phyloP scores from a whole-genome alignment of 1,140 invertebrate genomes.

The Caligus rogercresseyi region DNA sequence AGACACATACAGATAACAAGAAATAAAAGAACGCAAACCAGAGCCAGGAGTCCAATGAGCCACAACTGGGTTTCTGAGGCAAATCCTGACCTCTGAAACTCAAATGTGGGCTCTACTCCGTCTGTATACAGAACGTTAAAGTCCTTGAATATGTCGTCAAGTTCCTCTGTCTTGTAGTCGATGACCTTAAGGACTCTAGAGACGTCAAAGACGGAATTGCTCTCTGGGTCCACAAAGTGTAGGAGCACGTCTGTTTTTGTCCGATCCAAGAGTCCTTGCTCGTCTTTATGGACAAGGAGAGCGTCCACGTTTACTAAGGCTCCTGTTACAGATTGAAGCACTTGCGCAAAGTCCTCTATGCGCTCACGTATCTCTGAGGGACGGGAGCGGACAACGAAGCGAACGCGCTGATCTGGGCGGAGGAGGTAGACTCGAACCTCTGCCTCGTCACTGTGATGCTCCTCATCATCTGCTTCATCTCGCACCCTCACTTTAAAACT shows the following conservation, averaged over 20 bases:
- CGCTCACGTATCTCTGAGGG: constrained; percentile 58
- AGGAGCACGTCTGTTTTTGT: constrained; percentile 84
- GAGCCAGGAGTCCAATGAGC: constrained; percentile 56
- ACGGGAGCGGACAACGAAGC: constrained; percentile 72
- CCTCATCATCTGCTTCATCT: constrained; percentile 25
- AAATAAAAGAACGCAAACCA: constrained; percentile 53
- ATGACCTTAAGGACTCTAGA: constrained; percentile 60
- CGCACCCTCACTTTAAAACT: constrained; percentile 52
- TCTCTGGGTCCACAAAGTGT: constrained; percentile 68
- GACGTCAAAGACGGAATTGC: constrained; percentile 79
- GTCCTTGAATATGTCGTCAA: constrained; percentile 68
- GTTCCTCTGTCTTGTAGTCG: constrained; percentile 71
- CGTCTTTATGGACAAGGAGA: constrained; percentile 75
- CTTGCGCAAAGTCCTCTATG: constrained; percentile 33
- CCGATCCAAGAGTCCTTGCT: constrained; percentile 75
- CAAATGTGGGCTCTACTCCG: constrained; percentile 10
- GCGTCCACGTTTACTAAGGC: constrained; percentile 84
- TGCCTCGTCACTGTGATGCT: constrained; percentile 39
- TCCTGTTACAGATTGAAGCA: constrained; percentile 61
- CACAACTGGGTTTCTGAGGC: constrained; percentile 38
- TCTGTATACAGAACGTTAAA: constrained; percentile 30
- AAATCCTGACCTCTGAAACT: constrained; percentile 23
- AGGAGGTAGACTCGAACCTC: constrained; percentile 75
- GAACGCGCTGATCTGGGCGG: constrained; percentile 74
- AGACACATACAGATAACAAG: constrained; percentile 57